Base-by-base conservation (phyloP, 2,888 invertebrate species). In the Drosophila monieri region DNA sequence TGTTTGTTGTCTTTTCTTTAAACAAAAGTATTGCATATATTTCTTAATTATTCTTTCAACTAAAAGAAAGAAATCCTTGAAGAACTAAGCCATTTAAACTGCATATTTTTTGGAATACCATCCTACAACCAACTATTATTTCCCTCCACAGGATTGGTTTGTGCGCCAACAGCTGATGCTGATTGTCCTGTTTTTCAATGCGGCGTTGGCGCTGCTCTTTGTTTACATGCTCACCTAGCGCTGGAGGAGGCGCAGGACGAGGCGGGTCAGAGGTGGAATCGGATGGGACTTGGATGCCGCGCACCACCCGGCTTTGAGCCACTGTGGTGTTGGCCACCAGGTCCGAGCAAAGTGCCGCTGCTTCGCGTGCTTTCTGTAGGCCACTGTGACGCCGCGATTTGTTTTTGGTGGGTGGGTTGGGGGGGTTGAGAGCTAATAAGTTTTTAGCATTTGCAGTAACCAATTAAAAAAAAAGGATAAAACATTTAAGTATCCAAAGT, bases 221-320 rank as follows among this genome's bases (percentile, higher is more conserved):
- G 96, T 97, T 94, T 97, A 97, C 93, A 94, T 98, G 93, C 94
- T 98, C 90, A 97, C 97, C 96, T 98, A 97, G 96, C 95, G 83
- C 74, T 77, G 78, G 53, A 39, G 62, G 71, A 78, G 69, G 65
- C 70, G 48, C 47, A 54, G 54, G 41, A 57, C 55, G 80, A 72
- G 73, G 80, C 73, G 59, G 49, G 76, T 57, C 61, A 68, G 51
- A 49, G 23, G 44, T 48, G 70, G 32, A 39, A 21, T n/a, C 37
- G 57, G 35, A 44, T 21, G 41, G 39, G 35, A 9, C 8, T 43
- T 23, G 39, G 39, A 5, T 15, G 43, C 27, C 27, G 9, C 21
- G 15, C 46, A 15, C 12, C 23, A 37, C 25, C 60, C 30, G 39
- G 37, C 74, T 62, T 39, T 9, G 6, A n/a, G 62, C 14, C 61